These are phyloP conservation scores for Hoplostethus mediterraneus DNA, from an alignment of 2,797 vertebrate genomes.

Conservation along the genomic window DNA sequence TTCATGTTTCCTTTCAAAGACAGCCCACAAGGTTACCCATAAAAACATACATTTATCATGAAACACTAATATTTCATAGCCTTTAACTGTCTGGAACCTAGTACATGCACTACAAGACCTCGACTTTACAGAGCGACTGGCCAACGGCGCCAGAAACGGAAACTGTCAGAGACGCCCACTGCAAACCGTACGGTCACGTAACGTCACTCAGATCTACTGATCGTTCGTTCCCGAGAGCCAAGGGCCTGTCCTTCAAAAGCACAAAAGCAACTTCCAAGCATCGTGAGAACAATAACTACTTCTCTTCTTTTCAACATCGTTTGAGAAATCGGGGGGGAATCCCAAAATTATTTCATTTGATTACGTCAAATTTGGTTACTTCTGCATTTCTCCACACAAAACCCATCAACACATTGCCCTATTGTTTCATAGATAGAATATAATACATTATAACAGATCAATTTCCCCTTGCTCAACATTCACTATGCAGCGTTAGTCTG, in stretches of 20 bases:
- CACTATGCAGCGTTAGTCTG: conserved; percentile 63
- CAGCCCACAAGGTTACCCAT: conserved; percentile 48
- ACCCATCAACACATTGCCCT: conserved; percentile 41
- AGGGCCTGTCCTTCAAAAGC: conserved; percentile 20
- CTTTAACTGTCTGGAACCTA: conserved; percentile 36
- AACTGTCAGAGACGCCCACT: conserved; percentile 16
- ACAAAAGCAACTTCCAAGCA: conserved; percentile 26
- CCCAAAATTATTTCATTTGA: conserved; percentile 20
- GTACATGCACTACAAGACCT: conserved; percentile 50
- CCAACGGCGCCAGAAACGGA: conserved; percentile 1
- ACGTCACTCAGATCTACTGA: neutral
- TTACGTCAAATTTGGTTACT: conserved; percentile 50
- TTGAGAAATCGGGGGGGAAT: conserved; percentile 22
- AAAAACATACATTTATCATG: conserved; percentile 50
- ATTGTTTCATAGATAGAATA: conserved; percentile 19
- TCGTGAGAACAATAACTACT: conserved; percentile 20
- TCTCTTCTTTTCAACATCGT: neutral
- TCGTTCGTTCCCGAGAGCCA: conserved; percentile 5
- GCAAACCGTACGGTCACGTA: conserved; percentile 26
- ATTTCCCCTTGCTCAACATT: conserved; percentile 42
- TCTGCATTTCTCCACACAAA: conserved; percentile 50
- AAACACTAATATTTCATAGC: conserved; percentile 46
- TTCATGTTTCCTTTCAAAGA: conserved; percentile 35
- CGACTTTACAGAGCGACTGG: conserved; percentile 25
- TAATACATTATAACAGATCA: neutral